A percentile compares a stretch with the other conserved stretches of the same genome.
These are phyloP conservation scores for Ammodytes dubius DNA, from an alignment of 2,113 vertebrate species.

Conservation along the genomic window DNA sequence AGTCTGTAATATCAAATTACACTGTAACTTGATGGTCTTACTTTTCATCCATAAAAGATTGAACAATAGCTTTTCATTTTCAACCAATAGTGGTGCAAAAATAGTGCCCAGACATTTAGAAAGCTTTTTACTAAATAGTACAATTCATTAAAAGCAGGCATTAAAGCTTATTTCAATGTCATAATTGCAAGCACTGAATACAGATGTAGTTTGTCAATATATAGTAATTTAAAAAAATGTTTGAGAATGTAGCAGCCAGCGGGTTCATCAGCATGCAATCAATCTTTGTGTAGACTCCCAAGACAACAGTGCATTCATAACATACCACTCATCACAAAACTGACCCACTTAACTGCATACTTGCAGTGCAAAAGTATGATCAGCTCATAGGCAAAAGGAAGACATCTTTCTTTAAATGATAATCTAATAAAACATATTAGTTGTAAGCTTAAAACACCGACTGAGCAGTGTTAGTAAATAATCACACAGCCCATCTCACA, in stretches of 20 bases:
- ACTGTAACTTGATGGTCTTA: neutral
- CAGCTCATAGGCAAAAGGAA: neutral
- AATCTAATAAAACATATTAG: neutral
- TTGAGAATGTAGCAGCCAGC: neutral
- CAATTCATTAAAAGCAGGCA: neutral
- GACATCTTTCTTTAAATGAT: neutral
- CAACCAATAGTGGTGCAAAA: neutral
- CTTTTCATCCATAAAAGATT: neutral
- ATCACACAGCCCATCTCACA: neutral
- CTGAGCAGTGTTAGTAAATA: neutral
- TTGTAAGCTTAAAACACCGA: neutral
- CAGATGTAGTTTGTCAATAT: neutral
- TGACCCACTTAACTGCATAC: neutral
- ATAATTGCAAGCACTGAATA: neutral
- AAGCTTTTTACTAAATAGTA: neutral
- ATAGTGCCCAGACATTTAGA: neutral
- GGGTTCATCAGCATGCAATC: neutral
- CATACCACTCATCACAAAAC: conserved; percentile 7
- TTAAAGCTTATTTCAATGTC: neutral
- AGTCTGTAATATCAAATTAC: neutral
- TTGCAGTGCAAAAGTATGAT: neutral
- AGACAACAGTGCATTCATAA: neutral
- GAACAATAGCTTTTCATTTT: neutral
- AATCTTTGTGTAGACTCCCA: neutral
- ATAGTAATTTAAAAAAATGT: neutral